Conservation (phyloP, 37 sponge, comb jelly and placozoan genomes). For the Tethya wilhelma region DNA sequence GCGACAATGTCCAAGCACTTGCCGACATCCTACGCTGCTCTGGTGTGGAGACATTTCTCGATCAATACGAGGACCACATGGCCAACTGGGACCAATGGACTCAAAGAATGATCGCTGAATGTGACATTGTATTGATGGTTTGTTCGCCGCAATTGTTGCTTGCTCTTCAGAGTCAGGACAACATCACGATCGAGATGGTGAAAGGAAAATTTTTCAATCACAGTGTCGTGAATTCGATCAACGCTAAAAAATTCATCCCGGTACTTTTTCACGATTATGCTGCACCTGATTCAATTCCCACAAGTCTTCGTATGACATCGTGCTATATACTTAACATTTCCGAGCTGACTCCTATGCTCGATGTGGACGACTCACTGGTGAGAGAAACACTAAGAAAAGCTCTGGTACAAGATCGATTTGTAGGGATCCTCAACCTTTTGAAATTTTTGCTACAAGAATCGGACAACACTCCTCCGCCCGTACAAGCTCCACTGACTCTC, state of each 20-base stretch:
- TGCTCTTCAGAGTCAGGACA: neutral
- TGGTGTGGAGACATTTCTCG: too few relatives aligned
- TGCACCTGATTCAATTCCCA: neutral
- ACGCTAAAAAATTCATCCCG: conserved; percentile 39
- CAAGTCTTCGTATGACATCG: neutral
- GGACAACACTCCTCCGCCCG: neutral
- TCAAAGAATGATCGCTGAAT: conserved; percentile 18
- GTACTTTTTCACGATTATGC: conserved; percentile 32
- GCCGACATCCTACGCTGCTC: conserved; percentile 13
- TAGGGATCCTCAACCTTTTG: neutral
- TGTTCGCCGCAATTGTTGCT: conserved; percentile 11
- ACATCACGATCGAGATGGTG: conserved; percentile 7
- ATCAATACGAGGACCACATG: conserved; percentile 15
- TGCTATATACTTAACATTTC: conserved; percentile 5
- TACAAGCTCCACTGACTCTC: neutral
- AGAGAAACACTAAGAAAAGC: neutral
- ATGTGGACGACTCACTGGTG: neutral
- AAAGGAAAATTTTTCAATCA: conserved; percentile 13
- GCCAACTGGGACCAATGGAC: conserved; percentile 44
- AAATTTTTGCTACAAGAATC: neutral
- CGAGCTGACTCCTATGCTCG: neutral
- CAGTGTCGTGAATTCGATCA: conserved; percentile 7
- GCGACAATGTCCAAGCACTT: conserved; percentile 6
- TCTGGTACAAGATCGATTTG: neutral
- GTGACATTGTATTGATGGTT: conserved; percentile 26